Evolutionary conservation across 2,797 vertebrate species (phyloP), one percentile per base, ranked within the genome.

Genomic region (Sebastes dallii): DNA sequence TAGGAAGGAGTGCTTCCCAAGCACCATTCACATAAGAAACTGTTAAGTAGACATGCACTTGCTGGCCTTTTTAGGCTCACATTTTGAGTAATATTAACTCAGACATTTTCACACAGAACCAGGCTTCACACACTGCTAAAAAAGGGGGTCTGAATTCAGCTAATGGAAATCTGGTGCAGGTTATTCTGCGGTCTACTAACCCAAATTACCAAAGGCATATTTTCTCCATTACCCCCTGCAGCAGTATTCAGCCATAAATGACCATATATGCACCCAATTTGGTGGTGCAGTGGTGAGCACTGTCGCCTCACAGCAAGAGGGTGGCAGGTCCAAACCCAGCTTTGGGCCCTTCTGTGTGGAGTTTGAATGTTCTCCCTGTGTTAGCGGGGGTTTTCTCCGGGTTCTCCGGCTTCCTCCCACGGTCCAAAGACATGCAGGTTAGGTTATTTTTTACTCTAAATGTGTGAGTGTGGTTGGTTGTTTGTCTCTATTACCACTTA

Each of bases 1-100:
- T 65, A 64, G 22, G 61, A 9, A n/a, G 32, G 30, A 77, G 52
- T 46, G 76, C 66, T 69, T 62, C 36, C 69, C 62, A 34, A 62
- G 55, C 67, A 61, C 14, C 22, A 9, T 24, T 78, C 46, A 64
- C 27, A 70, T 46, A 13, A 62, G 16, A 61, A 18, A 24, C 64
- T 65, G n/a, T 18, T 58, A 16, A 59, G 58, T 24, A 79, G 78
- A 64, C 39, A 20, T 52, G 24, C 36, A 22, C 27, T 50, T 11
- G 56, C 54, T 60, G 70, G 24, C 32, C 69, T 73, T 69, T 75
- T 22, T 61, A 13, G 14, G 20, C 54, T 77, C 54, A 46, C n/a
- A 18, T 65, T 62, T 24, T 36, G 22, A 80, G 18, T 69, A 11
- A 75, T 20, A 36, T 62, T 20, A 32, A 25, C n/a, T 25, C 22